These are phyloP conservation scores for Phyllostomus hastatus DNA, from an alignment of 2,113 vertebrate species.

Conservation along the genomic window DNA sequence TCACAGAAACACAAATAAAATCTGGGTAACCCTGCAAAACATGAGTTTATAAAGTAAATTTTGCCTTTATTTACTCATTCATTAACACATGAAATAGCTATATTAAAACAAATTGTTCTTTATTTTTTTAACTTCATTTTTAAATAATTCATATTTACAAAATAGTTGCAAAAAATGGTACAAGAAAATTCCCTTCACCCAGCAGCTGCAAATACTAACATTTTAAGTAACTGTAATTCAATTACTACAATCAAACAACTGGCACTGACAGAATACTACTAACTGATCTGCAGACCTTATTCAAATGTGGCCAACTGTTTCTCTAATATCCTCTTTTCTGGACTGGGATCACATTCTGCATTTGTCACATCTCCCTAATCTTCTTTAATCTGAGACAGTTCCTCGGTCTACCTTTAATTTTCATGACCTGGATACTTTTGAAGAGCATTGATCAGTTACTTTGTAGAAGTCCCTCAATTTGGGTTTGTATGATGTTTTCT, in stretches of 20 bases:
- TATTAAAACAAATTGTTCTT: not conserved
- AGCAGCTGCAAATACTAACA: slow-evolving; percentile 4
- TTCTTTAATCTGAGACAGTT: slow-evolving; percentile 11
- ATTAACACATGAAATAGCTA: not conserved
- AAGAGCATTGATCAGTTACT: not conserved
- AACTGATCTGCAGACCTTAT: not conserved
- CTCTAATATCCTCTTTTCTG: not conserved
- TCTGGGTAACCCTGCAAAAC: not conserved
- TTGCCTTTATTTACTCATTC: slow-evolving; percentile 12
- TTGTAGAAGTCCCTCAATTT: not conserved
- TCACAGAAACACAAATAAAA: slow-evolving; percentile 31
- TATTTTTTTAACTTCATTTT: slow-evolving; percentile 20
- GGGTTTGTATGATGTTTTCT: not conserved
- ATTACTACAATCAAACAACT: not conserved
- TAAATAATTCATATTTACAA: slow-evolving; percentile 29
- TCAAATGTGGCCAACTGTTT: not conserved
- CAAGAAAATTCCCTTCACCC: not conserved
- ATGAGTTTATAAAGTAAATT: not conserved
- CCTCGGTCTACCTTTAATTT: not conserved
- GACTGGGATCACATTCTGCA: not conserved
- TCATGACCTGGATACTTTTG: not conserved
- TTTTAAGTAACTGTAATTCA: not conserved
- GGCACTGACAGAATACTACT: not conserved
- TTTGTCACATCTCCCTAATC: not conserved
- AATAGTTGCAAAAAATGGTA: not conserved